These are phyloP conservation scores for Tupaia chinensis DNA, from an alignment of 2,113 vertebrate species.

Conservation along the genomic window DNA sequence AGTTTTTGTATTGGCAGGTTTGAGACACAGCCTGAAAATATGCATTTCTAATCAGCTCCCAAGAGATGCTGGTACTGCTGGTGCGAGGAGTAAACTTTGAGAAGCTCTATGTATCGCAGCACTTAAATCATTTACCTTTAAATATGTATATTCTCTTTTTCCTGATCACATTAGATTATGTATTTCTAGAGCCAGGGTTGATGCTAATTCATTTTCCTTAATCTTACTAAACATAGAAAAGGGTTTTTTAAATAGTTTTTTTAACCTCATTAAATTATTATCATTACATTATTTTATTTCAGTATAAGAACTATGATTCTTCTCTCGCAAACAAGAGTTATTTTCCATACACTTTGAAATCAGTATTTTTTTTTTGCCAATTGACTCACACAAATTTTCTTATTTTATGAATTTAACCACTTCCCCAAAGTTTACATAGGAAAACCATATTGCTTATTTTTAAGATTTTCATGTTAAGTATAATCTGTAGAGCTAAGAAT, in stretches of 20 bases:
- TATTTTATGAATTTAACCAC: background rate
- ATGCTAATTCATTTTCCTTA: background rate
- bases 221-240: background rate
- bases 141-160: background rate
- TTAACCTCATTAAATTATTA: background rate
- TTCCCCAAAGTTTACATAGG: slow-evolving; percentile 51
- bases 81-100: background rate
- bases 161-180: background rate
- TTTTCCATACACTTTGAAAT: background rate
- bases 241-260: background rate
- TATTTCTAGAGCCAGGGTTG: background rate
- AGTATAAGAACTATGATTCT: background rate
- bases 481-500: slow-evolving; percentile 13
- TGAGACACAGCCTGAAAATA: background rate
- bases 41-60: background rate
- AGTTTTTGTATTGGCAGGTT: background rate
- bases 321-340: background rate
- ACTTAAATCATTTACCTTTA: background rate
- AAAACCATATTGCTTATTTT: background rate
- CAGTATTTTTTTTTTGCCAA: background rate
- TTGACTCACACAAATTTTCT: background rate
- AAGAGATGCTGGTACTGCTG: background rate
- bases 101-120: background rate
- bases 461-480: background rate
- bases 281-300: background rate